Conservation (phyloP, 2,888 invertebrate species). For the Zeuzera pyrina region DNA sequence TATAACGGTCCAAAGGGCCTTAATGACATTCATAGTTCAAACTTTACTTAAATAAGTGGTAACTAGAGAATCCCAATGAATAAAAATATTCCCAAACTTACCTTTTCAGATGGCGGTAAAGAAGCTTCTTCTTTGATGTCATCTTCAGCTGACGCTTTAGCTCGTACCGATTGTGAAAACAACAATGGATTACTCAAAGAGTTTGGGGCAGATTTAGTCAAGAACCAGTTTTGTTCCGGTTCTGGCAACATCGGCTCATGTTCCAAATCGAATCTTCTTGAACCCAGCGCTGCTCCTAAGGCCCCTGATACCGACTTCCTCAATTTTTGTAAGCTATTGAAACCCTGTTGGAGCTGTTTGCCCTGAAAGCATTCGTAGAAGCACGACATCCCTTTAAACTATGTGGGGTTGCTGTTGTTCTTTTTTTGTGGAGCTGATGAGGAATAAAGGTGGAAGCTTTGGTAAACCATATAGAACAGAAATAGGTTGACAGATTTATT, state of each 20-base stretch:
- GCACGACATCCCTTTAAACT: constrained; percentile 71
- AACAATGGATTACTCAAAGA: constrained; percentile 77
- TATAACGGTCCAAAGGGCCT: no score
- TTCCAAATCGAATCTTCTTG: constrained; percentile 62
- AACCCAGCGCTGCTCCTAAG: constrained; percentile 63
- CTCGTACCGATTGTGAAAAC: constrained; percentile 38
- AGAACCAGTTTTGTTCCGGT: constrained; percentile 81
- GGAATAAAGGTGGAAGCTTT: constrained; percentile 53
- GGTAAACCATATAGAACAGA: no score
- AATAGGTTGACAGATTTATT: no score
- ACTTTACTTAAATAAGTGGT: no score
- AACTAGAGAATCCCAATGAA: no score
- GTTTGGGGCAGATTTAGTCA: constrained; percentile 86
- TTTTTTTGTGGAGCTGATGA: constrained; percentile 36
- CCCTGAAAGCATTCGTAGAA: constrained; percentile 71
- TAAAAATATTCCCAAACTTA: no score
- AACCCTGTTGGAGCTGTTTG: constrained; percentile 66
- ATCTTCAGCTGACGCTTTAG: constrained; percentile 39
- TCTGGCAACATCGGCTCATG: constrained; percentile 66
- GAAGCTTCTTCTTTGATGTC: constrained; percentile 52
- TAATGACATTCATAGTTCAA: no score
- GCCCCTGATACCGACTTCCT: constrained; percentile 80
- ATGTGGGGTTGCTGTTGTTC: constrained; percentile 33
- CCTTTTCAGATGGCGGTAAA: constrained; percentile 48
- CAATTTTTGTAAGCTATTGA: constrained; percentile 80